phyloP scores from a whole-genome alignment of 2,113 vertebrate species.

The Campylomormyrus numenius region DNA sequence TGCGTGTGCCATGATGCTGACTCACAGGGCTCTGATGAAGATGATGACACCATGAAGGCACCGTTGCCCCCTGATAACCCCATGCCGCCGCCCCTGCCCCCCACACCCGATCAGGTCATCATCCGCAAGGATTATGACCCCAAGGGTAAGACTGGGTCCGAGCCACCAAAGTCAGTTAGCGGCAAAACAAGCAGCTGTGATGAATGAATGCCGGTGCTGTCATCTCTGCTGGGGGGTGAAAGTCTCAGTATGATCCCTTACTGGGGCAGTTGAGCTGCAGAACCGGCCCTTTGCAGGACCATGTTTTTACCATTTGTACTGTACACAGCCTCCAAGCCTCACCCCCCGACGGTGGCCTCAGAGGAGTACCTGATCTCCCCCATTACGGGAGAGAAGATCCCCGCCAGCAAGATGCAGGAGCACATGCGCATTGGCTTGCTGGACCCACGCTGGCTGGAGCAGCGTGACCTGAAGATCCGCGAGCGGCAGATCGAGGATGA shows the following conservation, averaged over 20 bases:
- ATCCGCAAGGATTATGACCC: conserved; percentile 97
- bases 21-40: conserved; percentile 89
- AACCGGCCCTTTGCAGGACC: not conserved
- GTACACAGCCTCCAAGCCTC: conserved; percentile 76
- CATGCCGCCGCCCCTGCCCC: conserved; percentile 91
- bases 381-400: conserved; percentile 96
- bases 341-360: conserved; percentile 58
- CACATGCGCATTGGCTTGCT: conserved; percentile 97
- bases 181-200: not conserved
- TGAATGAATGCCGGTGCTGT: not conserved
- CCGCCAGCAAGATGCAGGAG: conserved; percentile 97
- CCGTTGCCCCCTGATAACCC: conserved; percentile 89
- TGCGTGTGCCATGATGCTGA: not conserved
- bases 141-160: conserved; percentile 69
- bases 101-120: conserved; percentile 95
- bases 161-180: not conserved
- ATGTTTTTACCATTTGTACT: not conserved
- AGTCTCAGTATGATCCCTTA: not conserved
- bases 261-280: not conserved
- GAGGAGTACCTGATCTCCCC: conserved; percentile 96
- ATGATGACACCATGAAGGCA: conserved; percentile 84
- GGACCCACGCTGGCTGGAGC: conserved; percentile 95
- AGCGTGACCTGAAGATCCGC: conserved; percentile 86
- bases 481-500: conserved; percentile 95
- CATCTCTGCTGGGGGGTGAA: not conserved